Base-by-base conservation (phyloP, 2,888 invertebrate species). In the Apomyelois bistriatella region DNA sequence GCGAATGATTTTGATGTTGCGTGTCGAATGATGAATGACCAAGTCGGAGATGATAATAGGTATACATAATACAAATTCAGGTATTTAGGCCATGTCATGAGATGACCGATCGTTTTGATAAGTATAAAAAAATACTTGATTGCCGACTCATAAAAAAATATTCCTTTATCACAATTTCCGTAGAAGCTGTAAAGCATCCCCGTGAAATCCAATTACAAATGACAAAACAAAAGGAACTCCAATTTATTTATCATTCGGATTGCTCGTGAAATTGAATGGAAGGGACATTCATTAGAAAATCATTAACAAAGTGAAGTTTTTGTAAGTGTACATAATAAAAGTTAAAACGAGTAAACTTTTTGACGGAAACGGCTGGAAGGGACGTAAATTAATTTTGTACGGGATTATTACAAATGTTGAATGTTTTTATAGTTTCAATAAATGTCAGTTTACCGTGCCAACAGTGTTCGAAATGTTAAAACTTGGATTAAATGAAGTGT, bases 261-360 rank as follows among this genome's bases (percentile, higher is more conserved):
- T 16, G 40, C 15, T 50, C 16, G 15, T 28, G 40, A 28, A 50
- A 50, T 30, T 10, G 49, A 50, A 40, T 50, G 49, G 40, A 50
- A 50, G 13, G 49, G 15, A 50, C 40, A 32, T 40, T 40, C 40
- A 50, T 50, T 50, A 32, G 49, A 40, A 50, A 50, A 40, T 40
- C 40, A 50, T 50, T 50, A 40, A 32, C 16, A 32, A 32, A 40
- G 40, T 17, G 38, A 38, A 48, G 6, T 43, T 42, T 15, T 17
- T 28, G 54, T 50, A 50, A 56, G 53, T 56, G 56, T 53, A 57
- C 55, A 48, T 48, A 57, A 58, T 58, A 58, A 60, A 60, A 56
- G 55, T 58, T 58, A 54, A 55, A 58, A 54, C 48, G 56, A 15
- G 9, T 46, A 41, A 48, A 53, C 46, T 52, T 60, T 58, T 54